Evolutionary conservation across 2,888 invertebrate species (phyloP).

Genomic region (Chesias legatella): DNA sequence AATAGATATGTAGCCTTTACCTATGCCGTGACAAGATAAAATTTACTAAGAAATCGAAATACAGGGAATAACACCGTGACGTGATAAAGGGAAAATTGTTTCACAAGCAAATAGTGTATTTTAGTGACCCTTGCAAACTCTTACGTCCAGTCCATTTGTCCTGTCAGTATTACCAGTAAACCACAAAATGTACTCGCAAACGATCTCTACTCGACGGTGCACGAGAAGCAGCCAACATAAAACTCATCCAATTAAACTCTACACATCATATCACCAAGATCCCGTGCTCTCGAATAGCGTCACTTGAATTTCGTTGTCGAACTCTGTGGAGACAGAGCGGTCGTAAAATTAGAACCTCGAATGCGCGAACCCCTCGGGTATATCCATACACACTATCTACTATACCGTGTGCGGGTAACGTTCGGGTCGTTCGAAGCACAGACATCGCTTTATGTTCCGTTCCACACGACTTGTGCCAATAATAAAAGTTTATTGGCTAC

Average conservation of each 20-base stretch:
- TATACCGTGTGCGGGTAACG: constrained; percentile 26
- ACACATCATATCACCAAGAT: constrained; percentile 65
- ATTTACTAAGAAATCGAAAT: too few species aligned
- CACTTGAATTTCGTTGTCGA: constrained; percentile 72
- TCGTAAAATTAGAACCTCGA: constrained; percentile 70
- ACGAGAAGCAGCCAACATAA: constrained; percentile 61
- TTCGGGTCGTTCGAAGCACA: constrained; percentile 26
- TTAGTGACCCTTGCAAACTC: too few species aligned
- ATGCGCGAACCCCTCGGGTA: constrained; percentile 35
- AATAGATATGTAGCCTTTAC: too few species aligned
- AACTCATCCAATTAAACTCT: constrained; percentile 70
- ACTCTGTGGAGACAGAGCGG: constrained; percentile 58
- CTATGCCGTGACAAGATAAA: too few species aligned
- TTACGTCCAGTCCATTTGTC: too few species aligned
- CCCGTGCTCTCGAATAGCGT: constrained; percentile 60
- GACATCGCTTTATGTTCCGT: constrained; percentile 43
- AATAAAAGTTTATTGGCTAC: constrained; percentile 69
- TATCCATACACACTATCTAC: constrained; percentile 25
- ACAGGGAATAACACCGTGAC: too few species aligned
- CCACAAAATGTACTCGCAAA: constrained; percentile 49
- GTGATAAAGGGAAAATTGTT: too few species aligned
- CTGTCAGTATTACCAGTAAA: constrained; percentile 32
- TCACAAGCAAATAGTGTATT: too few species aligned
- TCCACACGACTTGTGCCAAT: constrained; percentile 56
- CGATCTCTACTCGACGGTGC: constrained; percentile 15